Evolutionary conservation across 2,888 invertebrate genomes (phyloP), one percentile per base, ranked within the genome.

Genomic region (Cantharis flavilabris): DNA sequence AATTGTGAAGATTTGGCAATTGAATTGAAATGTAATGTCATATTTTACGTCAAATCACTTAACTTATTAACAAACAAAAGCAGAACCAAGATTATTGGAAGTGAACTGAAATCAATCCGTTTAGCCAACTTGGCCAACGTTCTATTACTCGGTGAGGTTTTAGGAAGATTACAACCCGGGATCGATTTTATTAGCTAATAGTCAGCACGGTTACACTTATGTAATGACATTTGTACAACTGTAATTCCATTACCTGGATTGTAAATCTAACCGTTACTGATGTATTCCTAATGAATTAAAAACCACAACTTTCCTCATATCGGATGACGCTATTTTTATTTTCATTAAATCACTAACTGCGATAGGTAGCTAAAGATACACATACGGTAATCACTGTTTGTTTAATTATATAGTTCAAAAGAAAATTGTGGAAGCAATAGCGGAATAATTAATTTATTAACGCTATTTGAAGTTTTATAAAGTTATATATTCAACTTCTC

Each of bases 181-280:
- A 87, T 88, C 87, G 87, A 87, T 88, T 88, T 86, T 87, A 87
- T 87, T 87, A 87, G 87, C 86, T 87, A 87, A 88, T 87, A 87
- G 87, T 85, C 86, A 84, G 86, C 86, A 85, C 85, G 86, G 86
- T 86, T 86, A 87, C 86, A 87, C 86, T 87, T 86, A 86, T 86
- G 87, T 87, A 87, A 87, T 87, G 87, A 87, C 87, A 86, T 87
- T 87, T 85, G 86, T 87, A 87, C 86, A 86, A 84, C 85, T 86
- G 86, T 87, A 87, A 87, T 87, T 87, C 86, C 86, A 87, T 88
- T 88, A 88, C 86, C 86, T 86, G 86, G 84, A 86, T 86, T 86
- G 86, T 87, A 86, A 87, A 87, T 87, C 87, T 85, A 85, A 84
- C 84, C 83, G 82, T 83, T 82, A 83, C 83, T 83, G 84, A 85